Base-by-base conservation (phyloP, 2,113 vertebrate genomes). In the Cygnus buccinator region DNA sequence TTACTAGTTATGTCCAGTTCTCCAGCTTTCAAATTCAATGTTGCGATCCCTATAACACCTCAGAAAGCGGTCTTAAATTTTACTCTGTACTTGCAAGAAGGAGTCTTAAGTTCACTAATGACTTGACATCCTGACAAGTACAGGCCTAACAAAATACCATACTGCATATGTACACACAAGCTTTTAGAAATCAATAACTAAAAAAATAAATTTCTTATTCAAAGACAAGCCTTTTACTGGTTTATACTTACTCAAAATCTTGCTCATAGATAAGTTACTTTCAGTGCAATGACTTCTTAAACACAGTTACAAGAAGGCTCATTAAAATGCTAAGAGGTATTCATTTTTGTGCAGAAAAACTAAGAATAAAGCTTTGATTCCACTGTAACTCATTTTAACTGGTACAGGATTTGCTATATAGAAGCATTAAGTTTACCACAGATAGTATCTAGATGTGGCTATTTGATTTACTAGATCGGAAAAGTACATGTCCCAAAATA, bases 301-400 rank as follows among this genome's bases (percentile, higher is more conserved):
- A 85, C 89, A 96, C 84, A 97, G 97, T 94, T 95, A 97, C 84
- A 96, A 96, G 97, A 97, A 98, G 98, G 97, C 97, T 98, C 98
- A 98, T 97, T 96, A 95, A 97, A 98, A 98, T 92, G 94, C 95
- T 95, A 95, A 98, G 97, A 98, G 97, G 98, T 98, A 98, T 98
- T 97, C 66, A 91, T 92, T 97, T 96, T 97, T 52, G 93, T 97
- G 94, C 97, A 98, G 97, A 97, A 97, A 96, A 94, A 59, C 96
- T 92, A 94, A 91, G 97, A 97, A 97, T 95, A 98, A 96, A 97
- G 96, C 96, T 96, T 96, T 80, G 33, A 80, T 80, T 90, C 89
- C 92, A 76, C 68, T 86, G 57, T 50, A 95, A 80, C 55, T 93
- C 5, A 70, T 62, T 85, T 70, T 35, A 94, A 62, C 54, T 77